Base-by-base conservation (phyloP, 64 coral and sea anemone species). In the Stichodactyla mertensii region DNA sequence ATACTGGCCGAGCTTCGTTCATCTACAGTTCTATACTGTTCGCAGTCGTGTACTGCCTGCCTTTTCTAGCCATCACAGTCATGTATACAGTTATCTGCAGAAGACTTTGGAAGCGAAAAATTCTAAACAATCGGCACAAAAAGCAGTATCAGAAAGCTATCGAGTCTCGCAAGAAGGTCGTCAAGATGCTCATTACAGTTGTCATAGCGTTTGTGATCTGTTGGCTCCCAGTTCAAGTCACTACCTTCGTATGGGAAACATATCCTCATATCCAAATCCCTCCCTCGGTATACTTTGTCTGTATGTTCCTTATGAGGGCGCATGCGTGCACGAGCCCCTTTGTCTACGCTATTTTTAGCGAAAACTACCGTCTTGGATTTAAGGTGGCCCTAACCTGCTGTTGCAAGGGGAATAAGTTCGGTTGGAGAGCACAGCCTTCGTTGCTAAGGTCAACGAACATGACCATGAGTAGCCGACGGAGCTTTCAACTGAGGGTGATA, bases 151-250 rank as follows among this genome's bases (percentile, higher is more conserved):
- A 36, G n/a, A 57, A 79, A 52, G 58, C 54, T 19, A 82, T 84
- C 26, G 53, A 64, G 10, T 71, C 60, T 24, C 59, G 88, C 27
- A 64, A 70, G 22, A 89, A 84, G 60, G 82, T 89, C 2, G 54
- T 89, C 66, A 64, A 83, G 58, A 89, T 89, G 88, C 82, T 89
- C 10, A 84, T 89, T 12, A 84, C 82, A n/a, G 62, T 89, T 16
- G 61, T 89, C 28, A 19, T 89, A 14, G 81, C 23, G 53, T 89
- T 89, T 16, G 67, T 89, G 23, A 14, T 85, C 1, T 89, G 88
- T 45, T 89, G 88, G 88, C 60, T 89, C 2, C 88, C 88, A 1
- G 60, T 89, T 20, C 88, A 89, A 89, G 71, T 89, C 1, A 52
- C 52, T 4, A 85, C 88, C 6, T 85, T 89, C 79, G 23, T 61